Percentiles rank a stretch among this genome's conserved stretches.
These are phyloP conservation scores for Halcyon badia DNA, from an alignment of 2,797 vertebrate species.

Conservation along the genomic window DNA sequence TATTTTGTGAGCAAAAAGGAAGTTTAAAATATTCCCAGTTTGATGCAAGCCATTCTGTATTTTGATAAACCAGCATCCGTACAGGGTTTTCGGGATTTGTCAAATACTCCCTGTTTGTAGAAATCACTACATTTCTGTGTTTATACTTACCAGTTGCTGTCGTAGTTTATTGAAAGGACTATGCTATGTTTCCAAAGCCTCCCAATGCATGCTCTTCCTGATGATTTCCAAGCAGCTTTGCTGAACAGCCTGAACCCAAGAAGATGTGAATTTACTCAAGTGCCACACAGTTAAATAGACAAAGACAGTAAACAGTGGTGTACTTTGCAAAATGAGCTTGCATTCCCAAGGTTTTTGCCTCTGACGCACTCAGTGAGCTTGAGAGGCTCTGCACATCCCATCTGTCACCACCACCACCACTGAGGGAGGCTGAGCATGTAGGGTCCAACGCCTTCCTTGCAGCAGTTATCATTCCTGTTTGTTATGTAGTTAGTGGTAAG, in stretches of 20 bases:
- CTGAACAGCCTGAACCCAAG: not conserved
- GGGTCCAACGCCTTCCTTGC: rapidly evolving
- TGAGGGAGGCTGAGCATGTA: rapidly evolving
- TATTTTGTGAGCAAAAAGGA: not conserved
- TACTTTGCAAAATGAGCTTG: not conserved
- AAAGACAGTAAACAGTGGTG: not conserved
- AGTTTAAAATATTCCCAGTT: not conserved
- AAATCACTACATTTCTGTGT: not conserved
- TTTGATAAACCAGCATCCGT: not conserved
- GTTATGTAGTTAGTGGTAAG: rapidly evolving
- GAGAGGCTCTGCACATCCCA: not conserved
- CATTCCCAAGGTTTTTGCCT: not conserved
- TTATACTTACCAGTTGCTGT: not conserved
- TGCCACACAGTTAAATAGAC: not conserved
- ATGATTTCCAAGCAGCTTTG: not conserved
- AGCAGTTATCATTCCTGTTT: not conserved
- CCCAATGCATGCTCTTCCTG: rapidly evolving
- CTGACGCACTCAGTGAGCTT: rapidly evolving
- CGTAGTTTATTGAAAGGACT: not conserved
- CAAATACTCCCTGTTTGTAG: not conserved
- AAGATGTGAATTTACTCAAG: not conserved
- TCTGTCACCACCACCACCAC: not conserved
- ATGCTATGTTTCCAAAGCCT: not conserved
- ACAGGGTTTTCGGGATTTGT: not conserved
- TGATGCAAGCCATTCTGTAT: not conserved